Evolutionary conservation across 2,113 vertebrate genomes (phyloP).

Genomic region (Menidia beryllina): DNA sequence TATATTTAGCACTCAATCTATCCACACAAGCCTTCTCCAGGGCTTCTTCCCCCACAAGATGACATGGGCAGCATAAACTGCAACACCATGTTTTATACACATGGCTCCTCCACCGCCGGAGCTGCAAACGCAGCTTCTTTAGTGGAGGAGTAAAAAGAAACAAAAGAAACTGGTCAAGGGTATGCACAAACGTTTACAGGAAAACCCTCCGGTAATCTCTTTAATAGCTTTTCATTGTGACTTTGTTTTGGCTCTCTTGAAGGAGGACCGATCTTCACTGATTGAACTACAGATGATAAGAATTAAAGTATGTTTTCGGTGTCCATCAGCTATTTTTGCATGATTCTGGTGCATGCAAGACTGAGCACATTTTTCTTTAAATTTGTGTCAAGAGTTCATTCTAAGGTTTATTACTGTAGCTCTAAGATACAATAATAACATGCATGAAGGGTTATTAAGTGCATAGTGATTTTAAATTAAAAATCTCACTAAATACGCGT

Average conservation of each 20-base stretch:
- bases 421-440: background rate
- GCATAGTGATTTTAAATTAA: background rate
- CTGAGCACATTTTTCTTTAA: background rate
- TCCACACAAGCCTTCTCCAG: constrained; percentile 19
- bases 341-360: background rate
- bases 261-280: too few relatives aligned
- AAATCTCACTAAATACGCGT: background rate
- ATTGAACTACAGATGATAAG: too few relatives aligned
- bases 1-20: constrained; percentile 34
- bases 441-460: background rate
- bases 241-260: too few relatives aligned
- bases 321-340: background rate
- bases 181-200: background rate
- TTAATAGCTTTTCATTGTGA: too few relatives aligned
- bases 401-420: background rate
- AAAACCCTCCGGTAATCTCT: too few relatives aligned
- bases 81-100: background rate
- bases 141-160: background rate
- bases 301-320: too few relatives aligned
- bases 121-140: background rate
- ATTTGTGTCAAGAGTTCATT: background rate
- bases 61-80: background rate
- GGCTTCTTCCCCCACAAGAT: constrained; percentile 39
- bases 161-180: background rate
- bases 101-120: background rate